Conservation (phyloP, 2,797 vertebrate species). For the Poecilia wingei region DNA sequence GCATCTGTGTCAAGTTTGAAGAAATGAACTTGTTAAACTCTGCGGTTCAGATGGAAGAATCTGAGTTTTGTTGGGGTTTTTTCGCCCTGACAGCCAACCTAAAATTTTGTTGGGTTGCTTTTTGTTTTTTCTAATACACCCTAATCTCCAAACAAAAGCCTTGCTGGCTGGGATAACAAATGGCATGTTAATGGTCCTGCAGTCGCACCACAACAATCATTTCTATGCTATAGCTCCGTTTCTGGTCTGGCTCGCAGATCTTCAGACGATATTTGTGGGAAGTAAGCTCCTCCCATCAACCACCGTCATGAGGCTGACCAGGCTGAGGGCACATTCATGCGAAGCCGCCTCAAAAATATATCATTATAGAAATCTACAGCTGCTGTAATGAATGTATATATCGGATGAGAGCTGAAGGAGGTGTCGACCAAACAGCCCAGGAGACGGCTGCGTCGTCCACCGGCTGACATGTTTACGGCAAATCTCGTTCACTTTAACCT, state of each 20-base stretch:
- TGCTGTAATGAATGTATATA: background rate
- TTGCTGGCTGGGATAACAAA: constrained; percentile 6
- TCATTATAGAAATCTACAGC: constrained; percentile 33
- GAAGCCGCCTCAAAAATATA: constrained; percentile 14
- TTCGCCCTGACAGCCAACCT: constrained; percentile 5
- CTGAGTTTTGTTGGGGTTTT: background rate
- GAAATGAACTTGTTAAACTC: background rate
- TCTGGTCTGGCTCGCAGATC: constrained; percentile 47
- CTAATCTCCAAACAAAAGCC: constrained; percentile 37
- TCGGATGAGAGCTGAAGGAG: constrained; percentile 25
- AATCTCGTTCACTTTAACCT: constrained; percentile 17
- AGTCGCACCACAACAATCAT: constrained; percentile 43
- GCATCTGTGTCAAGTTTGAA: background rate
- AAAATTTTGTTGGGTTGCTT: constrained; percentile 1
- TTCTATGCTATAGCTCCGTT: constrained; percentile 8
- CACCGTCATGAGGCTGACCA: constrained; percentile 28
- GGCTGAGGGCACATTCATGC: constrained; percentile 14
- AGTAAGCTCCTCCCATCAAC: constrained; percentile 50
- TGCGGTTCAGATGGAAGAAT: constrained; percentile 10
- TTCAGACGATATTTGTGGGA: constrained; percentile 67
- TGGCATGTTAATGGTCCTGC: constrained; percentile 16
- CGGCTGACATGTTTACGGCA: constrained; percentile 59
- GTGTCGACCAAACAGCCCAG: background rate
- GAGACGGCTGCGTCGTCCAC: constrained; percentile 19
- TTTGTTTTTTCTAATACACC: background rate